These are phyloP conservation scores for Heloderma charlesbogerti DNA, from an alignment of 2,113 vertebrate species.

Conservation along the genomic window DNA sequence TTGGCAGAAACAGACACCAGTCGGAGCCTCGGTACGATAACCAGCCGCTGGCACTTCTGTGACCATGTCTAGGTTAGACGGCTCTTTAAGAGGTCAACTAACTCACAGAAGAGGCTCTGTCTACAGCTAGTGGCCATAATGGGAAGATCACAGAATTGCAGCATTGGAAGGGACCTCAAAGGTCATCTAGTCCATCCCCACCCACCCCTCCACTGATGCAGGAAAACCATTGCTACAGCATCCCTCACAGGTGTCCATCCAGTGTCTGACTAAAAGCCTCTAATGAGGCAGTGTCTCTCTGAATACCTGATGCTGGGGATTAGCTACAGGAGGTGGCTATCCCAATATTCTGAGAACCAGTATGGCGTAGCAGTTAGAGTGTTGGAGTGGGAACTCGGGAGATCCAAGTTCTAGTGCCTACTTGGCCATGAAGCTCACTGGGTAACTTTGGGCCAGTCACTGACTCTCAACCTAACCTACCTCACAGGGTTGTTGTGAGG, in stretches of 20 bases:
- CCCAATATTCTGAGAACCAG: too few relatives aligned
- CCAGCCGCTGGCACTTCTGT: not conserved
- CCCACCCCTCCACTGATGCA: not conserved
- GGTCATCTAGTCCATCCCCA: too few relatives aligned
- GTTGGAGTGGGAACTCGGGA: too few relatives aligned
- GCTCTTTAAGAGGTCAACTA: not conserved
- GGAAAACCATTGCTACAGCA: not conserved
- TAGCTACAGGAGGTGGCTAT: not conserved
- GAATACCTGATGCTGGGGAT: not conserved
- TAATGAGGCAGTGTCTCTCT: too few relatives aligned
- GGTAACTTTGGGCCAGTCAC: too few relatives aligned
- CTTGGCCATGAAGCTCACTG: too few relatives aligned
- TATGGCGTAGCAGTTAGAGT: too few relatives aligned
- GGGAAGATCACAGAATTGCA: not conserved
- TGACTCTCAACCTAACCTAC: too few relatives aligned
- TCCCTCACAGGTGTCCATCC: not conserved
- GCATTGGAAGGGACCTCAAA: not conserved
- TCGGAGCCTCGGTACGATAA: not conserved
- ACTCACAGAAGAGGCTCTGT: not conserved
- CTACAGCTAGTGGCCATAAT: not conserved
- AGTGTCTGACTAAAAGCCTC: too few relatives aligned
- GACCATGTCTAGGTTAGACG: not conserved
- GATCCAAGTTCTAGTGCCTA: too few relatives aligned
- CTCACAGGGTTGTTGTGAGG: too few relatives aligned
- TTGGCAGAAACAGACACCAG: not conserved